phyloP scores from a whole-genome alignment of 2,113 vertebrate genomes.

The Atlantisia rogersi region DNA sequence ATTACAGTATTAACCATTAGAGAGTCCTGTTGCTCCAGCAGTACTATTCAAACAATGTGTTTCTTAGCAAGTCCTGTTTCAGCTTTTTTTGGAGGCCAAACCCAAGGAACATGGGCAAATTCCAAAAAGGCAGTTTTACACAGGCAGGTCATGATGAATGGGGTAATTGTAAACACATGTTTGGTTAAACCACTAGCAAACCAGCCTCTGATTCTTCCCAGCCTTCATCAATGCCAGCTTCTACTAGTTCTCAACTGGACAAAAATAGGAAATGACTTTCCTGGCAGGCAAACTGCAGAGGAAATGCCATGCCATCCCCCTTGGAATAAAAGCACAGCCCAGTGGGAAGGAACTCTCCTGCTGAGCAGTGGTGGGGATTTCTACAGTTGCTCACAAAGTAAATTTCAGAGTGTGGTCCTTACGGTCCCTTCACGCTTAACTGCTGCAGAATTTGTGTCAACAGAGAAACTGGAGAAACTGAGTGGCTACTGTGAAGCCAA shows the following conservation, averaged over 20 bases:
- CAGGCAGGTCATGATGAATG: constrained; percentile 44
- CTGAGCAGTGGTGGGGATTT: neutral
- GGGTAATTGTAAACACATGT: constrained; percentile 65
- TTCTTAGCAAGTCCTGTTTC: neutral
- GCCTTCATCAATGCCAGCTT: constrained; percentile 30
- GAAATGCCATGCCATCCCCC: constrained; percentile 34
- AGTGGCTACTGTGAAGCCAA: neutral
- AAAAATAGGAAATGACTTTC: constrained; percentile 53
- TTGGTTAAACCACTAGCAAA: constrained; percentile 60
- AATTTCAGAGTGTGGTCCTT: neutral
- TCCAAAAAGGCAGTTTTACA: constrained; percentile 50
- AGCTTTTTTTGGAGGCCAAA: constrained; percentile 23
- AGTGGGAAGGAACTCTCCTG: neutral
- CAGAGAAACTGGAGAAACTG: neutral
- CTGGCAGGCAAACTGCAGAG: constrained; percentile 33
- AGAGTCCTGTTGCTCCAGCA: neutral
- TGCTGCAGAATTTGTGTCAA: neutral
- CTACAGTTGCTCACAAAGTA: neutral
- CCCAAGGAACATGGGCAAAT: neutral
- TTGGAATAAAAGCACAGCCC: constrained; percentile 3
- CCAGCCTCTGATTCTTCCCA: constrained; percentile 44
- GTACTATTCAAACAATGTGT: neutral
- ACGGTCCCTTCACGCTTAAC: neutral
- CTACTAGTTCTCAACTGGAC: constrained; percentile 29
- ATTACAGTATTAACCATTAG: neutral